Evolutionary conservation across 1,140 invertebrate genomes (phyloP).

Genomic region (Ooceraea biroi): DNA sequence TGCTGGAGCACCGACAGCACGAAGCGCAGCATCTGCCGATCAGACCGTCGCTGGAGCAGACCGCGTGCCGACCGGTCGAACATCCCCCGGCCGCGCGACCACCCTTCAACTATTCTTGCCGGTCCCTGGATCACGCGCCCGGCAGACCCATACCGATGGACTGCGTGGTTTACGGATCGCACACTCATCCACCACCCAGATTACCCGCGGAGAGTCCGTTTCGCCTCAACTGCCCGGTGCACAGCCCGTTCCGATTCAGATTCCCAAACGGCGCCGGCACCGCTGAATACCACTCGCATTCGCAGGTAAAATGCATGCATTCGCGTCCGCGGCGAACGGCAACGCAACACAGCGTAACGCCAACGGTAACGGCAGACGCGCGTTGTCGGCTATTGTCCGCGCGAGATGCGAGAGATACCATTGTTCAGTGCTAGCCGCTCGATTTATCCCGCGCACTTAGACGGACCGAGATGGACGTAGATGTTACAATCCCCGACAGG

Average conservation of each 20-base stretch:
- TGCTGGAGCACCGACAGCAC: conserved; percentile 80
- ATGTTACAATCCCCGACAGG: conserved; percentile 20
- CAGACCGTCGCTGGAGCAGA: conserved; percentile 69
- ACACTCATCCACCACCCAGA: conserved; percentile 80
- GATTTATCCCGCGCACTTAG: conserved; percentile 45
- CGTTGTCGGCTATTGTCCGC: conserved; percentile 16
- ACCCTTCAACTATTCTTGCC: conserved; percentile 82
- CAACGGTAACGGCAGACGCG: no score
- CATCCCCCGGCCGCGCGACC: conserved; percentile 67
- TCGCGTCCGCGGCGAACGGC: neutral
- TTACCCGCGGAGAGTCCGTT: conserved; percentile 80
- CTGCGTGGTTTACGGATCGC: conserved; percentile 83
- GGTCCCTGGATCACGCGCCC: conserved; percentile 83
- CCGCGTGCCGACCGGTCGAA: conserved; percentile 73
- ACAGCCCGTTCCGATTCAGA: conserved; percentile 89
- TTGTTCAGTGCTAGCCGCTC: conserved; percentile 30
- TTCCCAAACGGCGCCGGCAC: conserved; percentile 86
- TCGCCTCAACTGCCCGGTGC: conserved; percentile 88
- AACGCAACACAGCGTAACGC: no score
- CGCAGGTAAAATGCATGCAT: conserved; percentile 83
- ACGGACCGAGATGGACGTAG: conserved; percentile 23
- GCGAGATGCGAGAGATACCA: conserved; percentile 36
- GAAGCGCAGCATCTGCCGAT: conserved; percentile 70
- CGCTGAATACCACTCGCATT: conserved; percentile 85
- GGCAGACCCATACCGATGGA: conserved; percentile 82